phyloP scores from a whole-genome alignment of 1,140 invertebrate species.

The Dinoponera quadriceps region DNA sequence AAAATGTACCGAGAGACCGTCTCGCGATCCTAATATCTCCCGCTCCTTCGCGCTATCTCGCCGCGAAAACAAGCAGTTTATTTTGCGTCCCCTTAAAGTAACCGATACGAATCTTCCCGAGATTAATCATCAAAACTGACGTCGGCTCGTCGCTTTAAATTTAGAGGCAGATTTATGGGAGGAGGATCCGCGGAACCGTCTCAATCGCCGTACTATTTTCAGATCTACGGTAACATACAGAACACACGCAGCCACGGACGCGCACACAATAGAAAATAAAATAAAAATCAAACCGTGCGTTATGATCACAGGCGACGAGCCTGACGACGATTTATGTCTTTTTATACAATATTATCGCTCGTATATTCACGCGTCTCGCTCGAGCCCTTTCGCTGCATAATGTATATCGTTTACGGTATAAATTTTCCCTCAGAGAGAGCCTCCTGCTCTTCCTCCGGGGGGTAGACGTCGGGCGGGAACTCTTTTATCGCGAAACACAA shows the following conservation, averaged over 20 bases:
- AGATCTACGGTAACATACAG: constrained; percentile 2
- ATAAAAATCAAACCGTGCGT: too few species aligned
- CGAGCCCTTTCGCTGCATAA: too few species aligned
- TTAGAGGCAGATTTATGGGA: constrained; percentile 44
- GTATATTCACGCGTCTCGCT: too few species aligned
- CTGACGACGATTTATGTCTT: too few species aligned
- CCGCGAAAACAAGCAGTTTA: neutral
- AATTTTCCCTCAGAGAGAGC: too few species aligned
- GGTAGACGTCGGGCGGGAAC: too few species aligned
- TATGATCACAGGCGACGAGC: too few species aligned
- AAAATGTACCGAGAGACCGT: neutral
- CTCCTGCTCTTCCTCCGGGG: too few species aligned
- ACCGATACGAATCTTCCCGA: constrained; percentile 23
- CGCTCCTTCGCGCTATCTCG: neutral
- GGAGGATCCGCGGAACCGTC: constrained; percentile 30
- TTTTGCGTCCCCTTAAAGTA: constrained; percentile 2
- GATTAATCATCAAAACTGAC: constrained; percentile 32
- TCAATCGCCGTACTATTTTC: constrained; percentile 43
- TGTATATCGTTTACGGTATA: too few species aligned
- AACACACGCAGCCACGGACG: neutral
- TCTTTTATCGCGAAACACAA: too few species aligned
- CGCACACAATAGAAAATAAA: neutral
- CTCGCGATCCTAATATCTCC: neutral
- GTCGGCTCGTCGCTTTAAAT: constrained; percentile 47
- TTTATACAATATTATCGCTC: too few species aligned